Evolutionary conservation across 2,888 invertebrate species (phyloP).

Genomic region (Hirtodrosophila trivittata): DNA sequence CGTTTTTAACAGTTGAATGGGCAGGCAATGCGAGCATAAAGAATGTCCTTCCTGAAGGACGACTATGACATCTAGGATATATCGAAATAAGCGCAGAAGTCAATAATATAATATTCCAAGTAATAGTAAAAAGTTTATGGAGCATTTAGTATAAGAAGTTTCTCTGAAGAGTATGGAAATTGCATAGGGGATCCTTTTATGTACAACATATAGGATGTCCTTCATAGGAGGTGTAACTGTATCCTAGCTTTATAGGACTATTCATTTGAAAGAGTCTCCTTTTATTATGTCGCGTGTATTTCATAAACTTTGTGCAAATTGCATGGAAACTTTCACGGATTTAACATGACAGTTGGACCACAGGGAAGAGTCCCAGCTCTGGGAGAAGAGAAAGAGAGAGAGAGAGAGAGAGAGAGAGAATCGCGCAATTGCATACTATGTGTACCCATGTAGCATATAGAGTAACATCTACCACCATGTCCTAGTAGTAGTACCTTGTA

Average conservation of each 20-base stretch:
- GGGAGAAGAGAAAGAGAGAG: too few species aligned
- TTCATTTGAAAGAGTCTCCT: slow-evolving; percentile 22
- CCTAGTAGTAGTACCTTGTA: slow-evolving; percentile 21
- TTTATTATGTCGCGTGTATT: slow-evolving; percentile 51
- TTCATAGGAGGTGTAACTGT: too few species aligned
- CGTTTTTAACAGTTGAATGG: slow-evolving; percentile 34
- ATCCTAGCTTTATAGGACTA: slow-evolving; percentile 28
- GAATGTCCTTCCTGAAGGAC: too few species aligned
- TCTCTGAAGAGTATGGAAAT: too few species aligned
- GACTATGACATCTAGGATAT: slow-evolving; percentile 17
- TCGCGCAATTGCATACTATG: slow-evolving; percentile 14
- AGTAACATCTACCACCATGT: background rate
- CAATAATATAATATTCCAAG: too few species aligned
- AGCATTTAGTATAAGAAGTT: too few species aligned
- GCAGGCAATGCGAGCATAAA: slow-evolving; percentile 9
- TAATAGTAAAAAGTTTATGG: too few species aligned
- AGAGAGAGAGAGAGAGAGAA: too few species aligned
- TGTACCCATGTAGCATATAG: slow-evolving; percentile 1
- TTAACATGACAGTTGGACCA: slow-evolving; percentile 60
- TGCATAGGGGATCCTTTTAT: too few species aligned
- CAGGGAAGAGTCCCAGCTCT: background rate
- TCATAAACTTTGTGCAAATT: slow-evolving; percentile 61
- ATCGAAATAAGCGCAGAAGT: too few species aligned
- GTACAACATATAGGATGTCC: too few species aligned
- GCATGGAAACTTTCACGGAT: slow-evolving; percentile 62